Evolutionary conservation across 2,797 vertebrate species (phyloP).

Genomic region (Picus viridis): DNA sequence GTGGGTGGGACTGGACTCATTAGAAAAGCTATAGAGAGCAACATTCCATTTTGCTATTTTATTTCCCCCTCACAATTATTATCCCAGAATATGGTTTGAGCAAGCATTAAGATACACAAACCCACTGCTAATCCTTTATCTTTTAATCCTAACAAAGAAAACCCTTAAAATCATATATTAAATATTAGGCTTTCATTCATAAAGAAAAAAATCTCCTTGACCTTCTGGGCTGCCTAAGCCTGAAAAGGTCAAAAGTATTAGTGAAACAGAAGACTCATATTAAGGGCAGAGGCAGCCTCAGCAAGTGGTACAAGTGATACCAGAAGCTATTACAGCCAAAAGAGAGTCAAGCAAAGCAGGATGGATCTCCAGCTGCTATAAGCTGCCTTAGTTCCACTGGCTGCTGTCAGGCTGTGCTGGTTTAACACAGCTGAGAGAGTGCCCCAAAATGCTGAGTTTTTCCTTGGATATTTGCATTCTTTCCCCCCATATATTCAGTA

Average conservation of each 20-base stretch:
- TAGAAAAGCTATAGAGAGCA: neutral
- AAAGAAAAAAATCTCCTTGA: slow-evolving; percentile 3
- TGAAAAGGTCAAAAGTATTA: neutral
- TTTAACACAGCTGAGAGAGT: neutral
- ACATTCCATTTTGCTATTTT: neutral
- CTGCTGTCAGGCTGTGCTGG: neutral
- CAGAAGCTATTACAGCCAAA: neutral
- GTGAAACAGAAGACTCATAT: neutral
- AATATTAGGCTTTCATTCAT: neutral
- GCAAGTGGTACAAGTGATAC: neutral
- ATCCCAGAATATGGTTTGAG: neutral
- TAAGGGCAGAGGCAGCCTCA: neutral
- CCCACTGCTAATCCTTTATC: neutral
- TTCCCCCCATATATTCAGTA: neutral
- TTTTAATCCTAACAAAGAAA: slow-evolving; percentile 3
- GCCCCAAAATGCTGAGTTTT: neutral
- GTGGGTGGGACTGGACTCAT: neutral
- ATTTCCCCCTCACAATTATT: neutral
- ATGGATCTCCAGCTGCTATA: neutral
- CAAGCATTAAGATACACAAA: neutral
- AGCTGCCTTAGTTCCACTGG: neutral
- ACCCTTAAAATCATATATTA: neutral
- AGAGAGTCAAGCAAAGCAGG: neutral
- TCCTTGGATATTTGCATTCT: neutral
- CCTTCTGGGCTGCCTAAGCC: neutral